These are phyloP conservation scores for Plagodis dolabraria DNA, from an alignment of 2,888 invertebrate species.

Conservation along the genomic window DNA sequence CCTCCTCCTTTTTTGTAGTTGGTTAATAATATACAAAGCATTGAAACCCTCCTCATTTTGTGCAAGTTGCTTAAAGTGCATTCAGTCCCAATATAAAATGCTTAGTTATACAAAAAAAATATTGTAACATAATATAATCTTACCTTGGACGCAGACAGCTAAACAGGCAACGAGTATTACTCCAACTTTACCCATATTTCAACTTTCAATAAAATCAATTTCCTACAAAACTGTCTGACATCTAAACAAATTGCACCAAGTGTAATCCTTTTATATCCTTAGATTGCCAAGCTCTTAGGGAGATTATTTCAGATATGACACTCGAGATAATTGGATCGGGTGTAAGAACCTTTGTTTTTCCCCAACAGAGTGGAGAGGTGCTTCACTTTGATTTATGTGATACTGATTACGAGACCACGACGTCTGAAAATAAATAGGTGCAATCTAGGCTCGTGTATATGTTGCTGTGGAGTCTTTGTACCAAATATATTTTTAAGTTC, in stretches of 20 bases:
- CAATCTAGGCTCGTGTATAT: neutral
- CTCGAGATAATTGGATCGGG: slow-evolving; percentile 27
- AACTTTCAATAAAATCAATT: slow-evolving; percentile 1
- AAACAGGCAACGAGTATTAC: slow-evolving; percentile 23
- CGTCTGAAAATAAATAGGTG: neutral
- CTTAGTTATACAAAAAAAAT: neutral
- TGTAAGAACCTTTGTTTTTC: slow-evolving; percentile 29
- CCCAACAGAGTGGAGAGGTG: slow-evolving; percentile 5
- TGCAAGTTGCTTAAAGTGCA: no score
- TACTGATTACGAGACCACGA: neutral
- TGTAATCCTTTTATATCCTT: slow-evolving; percentile 34
- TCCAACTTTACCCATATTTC: neutral
- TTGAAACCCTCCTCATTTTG: no score
- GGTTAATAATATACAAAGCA: no score
- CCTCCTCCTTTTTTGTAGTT: no score
- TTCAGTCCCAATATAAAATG: neutral
- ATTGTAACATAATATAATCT: slow-evolving; percentile 6
- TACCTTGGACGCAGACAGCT: slow-evolving; percentile 27
- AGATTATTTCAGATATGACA: slow-evolving; percentile 24
- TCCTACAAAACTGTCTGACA: neutral
- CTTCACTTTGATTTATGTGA: slow-evolving; percentile 7
- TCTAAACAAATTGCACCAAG: slow-evolving; percentile 3
- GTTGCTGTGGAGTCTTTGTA: neutral
- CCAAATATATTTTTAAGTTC: no score
- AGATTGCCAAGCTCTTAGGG: slow-evolving; percentile 12